These are phyloP conservation scores for Apteryx owenii DNA, from an alignment of 2,113 vertebrate species.

Conservation along the genomic window DNA sequence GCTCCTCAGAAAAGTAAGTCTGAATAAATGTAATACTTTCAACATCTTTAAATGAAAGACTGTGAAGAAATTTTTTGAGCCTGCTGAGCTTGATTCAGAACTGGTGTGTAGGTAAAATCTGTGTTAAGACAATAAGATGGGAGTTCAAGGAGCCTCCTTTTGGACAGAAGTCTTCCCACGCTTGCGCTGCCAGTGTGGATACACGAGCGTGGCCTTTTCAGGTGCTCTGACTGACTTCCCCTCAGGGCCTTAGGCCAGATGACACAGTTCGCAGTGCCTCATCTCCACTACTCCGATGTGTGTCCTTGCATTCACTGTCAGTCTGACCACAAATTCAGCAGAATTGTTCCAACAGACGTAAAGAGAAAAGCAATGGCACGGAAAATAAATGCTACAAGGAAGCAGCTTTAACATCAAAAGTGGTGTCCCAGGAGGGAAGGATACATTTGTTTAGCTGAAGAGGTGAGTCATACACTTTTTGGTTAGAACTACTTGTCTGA, in stretches of 20 bases:
- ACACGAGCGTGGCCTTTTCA: background rate
- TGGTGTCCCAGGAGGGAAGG: background rate
- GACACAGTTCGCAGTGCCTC: background rate
- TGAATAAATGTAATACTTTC: background rate
- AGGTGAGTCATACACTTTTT: constrained; percentile 15
- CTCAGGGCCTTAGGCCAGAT: background rate
- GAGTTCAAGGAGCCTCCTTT: constrained; percentile 36
- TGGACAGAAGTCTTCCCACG: constrained; percentile 13
- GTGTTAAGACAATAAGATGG: background rate
- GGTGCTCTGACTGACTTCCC: background rate
- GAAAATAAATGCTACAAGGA: background rate
- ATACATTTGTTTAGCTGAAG: background rate
- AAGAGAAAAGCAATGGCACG: background rate
- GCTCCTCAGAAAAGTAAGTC: background rate
- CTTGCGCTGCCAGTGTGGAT: background rate
- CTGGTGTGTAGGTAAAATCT: background rate
- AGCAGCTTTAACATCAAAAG: constrained; percentile 15
- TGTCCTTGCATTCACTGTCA: background rate
- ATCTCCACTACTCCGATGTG: accelerated
- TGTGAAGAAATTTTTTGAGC: background rate
- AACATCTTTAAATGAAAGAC: background rate
- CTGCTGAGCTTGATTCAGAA: background rate
- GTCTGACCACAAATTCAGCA: background rate
- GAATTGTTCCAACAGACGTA: background rate
- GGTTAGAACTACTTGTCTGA: background rate